Base-by-base conservation (phyloP, 2,113 vertebrate species). In the Butastur rufipennis region DNA sequence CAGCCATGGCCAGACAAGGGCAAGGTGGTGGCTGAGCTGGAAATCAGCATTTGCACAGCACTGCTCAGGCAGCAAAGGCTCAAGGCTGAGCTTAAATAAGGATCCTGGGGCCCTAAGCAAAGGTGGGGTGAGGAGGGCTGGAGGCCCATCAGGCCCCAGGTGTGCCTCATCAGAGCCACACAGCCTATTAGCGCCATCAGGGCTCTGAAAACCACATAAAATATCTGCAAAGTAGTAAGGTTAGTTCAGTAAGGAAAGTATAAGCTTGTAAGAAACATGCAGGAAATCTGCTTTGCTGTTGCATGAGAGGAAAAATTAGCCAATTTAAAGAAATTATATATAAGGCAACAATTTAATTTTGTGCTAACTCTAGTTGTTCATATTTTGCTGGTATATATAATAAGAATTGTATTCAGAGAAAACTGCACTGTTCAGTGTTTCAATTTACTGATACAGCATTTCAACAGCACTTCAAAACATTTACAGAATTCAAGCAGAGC, bases 21-120 rank as follows among this genome's bases (percentile, higher is more conserved):
- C 45, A n/a, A 6, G 1, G 9, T 15, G 3, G 27, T 9, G 2
- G 27, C 53, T 73, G 6, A 79, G 14, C 40, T 34, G 6, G 26
- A 81, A 68, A 68, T 8, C 32, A 27, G 9, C 20, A 62, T 17
- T 16, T 67, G 6, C 43, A 36, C 22, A 40, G 5, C 13, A 25
- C 14, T 27, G 2, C 7, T 32, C 6, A 40, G 2, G 2, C 16
- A 63, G 6, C 0, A 45, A 34, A 59, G 7, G 6, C 47, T 82
- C 48, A 31, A 62, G 16, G 18, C 4, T 56, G 45, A 81, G 17
- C 10, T 80, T 77, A 68, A 63, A 36, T 19, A 67, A 70, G 14
- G 13, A 75, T 18, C 5, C 16, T 42, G 11, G 10, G 7, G 3
- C 34, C 26, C 27, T 26, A 20, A 32, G 5, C 31, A 16, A 91